A percentile compares a stretch with the other conserved stretches of the same genome.
Conservation (phyloP, 1,140 invertebrate genomes). For the Saccostrea glomerata region DNA sequence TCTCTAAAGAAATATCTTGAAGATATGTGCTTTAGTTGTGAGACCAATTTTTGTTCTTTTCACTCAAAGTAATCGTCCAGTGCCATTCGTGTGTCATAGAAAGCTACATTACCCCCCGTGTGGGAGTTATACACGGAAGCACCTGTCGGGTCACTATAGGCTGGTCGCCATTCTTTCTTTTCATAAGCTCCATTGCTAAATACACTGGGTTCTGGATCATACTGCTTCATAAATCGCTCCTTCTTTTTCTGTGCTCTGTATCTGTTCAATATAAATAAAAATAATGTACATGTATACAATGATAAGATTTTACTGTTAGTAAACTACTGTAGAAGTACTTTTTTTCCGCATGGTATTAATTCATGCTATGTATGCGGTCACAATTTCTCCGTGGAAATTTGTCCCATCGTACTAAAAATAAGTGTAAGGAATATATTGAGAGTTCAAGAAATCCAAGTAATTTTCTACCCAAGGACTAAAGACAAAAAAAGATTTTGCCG, state of each 20-base stretch:
- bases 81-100: slow-evolving; percentile 45
- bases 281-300: not conserved
- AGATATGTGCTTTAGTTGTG: not conserved
- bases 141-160: slow-evolving; percentile 26
- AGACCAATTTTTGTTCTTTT: not conserved
- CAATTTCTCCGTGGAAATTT: too few relatives aligned
- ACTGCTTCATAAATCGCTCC: slow-evolving; percentile 12
- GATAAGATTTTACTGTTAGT: too few relatives aligned
- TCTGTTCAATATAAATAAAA: slow-evolving; percentile 15
- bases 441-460: too few relatives aligned
- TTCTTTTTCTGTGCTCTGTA: slow-evolving; percentile 35
- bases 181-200: slow-evolving; percentile 3
- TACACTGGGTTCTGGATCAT: slow-evolving; percentile 6
- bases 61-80: slow-evolving; percentile 50
- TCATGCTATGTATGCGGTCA: too few relatives aligned
- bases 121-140: slow-evolving; percentile 28
- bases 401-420: too few relatives aligned
- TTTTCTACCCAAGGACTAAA: too few relatives aligned
- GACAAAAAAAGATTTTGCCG: too few relatives aligned
- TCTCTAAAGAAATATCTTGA: too few relatives aligned
- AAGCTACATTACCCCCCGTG: slow-evolving; percentile 20
- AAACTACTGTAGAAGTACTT: too few relatives aligned
- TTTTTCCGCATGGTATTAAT: too few relatives aligned
- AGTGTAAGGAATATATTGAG: too few relatives aligned
- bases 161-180: slow-evolving; percentile 16